Conservation (phyloP, 1,140 invertebrate species). For the Drosophila virilis region DNA sequence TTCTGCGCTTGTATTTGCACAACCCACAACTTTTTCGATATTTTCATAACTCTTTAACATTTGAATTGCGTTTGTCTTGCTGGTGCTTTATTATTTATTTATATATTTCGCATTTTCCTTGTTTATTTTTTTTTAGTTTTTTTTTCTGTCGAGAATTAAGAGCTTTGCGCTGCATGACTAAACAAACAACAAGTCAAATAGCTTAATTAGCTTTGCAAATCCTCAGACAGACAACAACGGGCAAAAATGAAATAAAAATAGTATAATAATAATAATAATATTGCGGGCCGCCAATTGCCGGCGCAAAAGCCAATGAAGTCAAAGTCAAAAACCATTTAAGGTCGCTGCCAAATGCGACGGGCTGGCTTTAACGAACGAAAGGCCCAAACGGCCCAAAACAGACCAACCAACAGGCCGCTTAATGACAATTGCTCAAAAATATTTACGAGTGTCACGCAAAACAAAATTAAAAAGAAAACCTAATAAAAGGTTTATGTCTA, state of each 20-base stretch:
- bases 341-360: slow-evolving; percentile 41
- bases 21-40: slow-evolving; percentile 12
- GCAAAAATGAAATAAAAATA: slow-evolving; percentile 32
- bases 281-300: slow-evolving; percentile 39
- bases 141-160: slow-evolving; percentile 35
- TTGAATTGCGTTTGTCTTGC: slow-evolving; percentile 5
- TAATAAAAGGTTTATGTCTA: slow-evolving; percentile 3
- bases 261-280: slow-evolving; percentile 27
- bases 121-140: neutral
- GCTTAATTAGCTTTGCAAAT: slow-evolving; percentile 73
- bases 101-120: slow-evolving; percentile 5
- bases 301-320: slow-evolving; percentile 52
- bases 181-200: slow-evolving; percentile 49
- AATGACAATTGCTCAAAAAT: slow-evolving; percentile 40
- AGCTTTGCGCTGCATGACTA: slow-evolving; percentile 49
- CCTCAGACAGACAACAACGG: slow-evolving; percentile 28
- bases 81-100: slow-evolving; percentile 2
- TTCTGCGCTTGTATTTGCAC: neutral
- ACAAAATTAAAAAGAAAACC: slow-evolving; percentile 24
- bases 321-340: slow-evolving; percentile 79
- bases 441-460: slow-evolving; percentile 53
- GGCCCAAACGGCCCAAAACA: slow-evolving; percentile 29
- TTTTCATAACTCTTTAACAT: slow-evolving; percentile 37
- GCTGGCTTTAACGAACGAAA: neutral
- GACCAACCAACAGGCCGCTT: slow-evolving; percentile 1